Conservation (phyloP, 2,797 vertebrate species). For the Salarias fasciatus region DNA sequence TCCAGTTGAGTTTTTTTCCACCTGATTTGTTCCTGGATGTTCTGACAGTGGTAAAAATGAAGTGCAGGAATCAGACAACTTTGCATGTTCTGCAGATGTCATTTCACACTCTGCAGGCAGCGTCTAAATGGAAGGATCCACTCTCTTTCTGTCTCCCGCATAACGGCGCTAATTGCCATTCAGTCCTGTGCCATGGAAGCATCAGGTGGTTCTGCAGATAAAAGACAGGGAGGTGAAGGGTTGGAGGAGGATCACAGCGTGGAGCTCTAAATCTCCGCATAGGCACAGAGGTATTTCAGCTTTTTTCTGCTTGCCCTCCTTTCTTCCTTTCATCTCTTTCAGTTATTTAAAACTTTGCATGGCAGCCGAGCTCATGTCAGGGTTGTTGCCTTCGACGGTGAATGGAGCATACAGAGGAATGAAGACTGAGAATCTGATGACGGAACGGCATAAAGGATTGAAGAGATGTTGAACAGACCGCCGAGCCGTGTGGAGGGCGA, state of each 20-base stretch:
- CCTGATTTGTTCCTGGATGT: no score
- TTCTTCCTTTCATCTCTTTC: background rate
- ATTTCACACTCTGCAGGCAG: background rate
- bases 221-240: background rate
- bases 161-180: slow-evolving; percentile 1
- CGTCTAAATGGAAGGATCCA: slow-evolving; percentile 15
- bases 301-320: slow-evolving; percentile 2
- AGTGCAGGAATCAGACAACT: no score
- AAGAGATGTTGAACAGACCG: no score
- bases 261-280: slow-evolving; percentile 7
- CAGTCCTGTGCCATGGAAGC: slow-evolving; percentile 31
- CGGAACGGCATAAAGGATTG: no score
- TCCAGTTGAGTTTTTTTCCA: no score
- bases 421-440: no score
- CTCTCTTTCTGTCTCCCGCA: background rate
- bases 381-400: slow-evolving; percentile 11
- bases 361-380: slow-evolving; percentile 34
- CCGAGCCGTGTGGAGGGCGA: no score
- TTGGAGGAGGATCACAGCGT: background rate
- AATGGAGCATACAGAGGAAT: no score
- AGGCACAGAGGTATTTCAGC: background rate
- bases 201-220: slow-evolving; percentile 34
- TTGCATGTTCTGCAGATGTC: background rate
- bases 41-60: no score
- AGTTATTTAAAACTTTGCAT: slow-evolving; percentile 30